Evolutionary conservation across 2,888 invertebrate genomes (phyloP).

Genomic region (Ectemnius continuus): DNA sequence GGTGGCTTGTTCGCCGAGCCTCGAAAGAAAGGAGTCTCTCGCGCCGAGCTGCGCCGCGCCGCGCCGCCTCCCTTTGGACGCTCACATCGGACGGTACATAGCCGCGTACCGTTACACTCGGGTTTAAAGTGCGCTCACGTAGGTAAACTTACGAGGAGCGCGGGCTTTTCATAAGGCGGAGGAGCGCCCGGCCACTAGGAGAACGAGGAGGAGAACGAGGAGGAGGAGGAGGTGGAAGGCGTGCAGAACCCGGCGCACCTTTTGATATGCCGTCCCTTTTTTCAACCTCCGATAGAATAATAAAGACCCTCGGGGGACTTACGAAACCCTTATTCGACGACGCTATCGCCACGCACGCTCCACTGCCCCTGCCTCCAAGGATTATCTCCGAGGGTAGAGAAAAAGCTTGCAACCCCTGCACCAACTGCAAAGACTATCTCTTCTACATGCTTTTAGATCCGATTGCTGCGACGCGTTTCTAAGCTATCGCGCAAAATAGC

Average conservation of each 20-base stretch:
- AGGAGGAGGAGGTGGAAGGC: too few species aligned
- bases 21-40: constrained; percentile 4
- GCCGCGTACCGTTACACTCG: constrained; percentile 54
- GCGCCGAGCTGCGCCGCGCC: too few species aligned
- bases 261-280: constrained; percentile 56
- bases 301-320: constrained; percentile 46
- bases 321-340: constrained; percentile 24
- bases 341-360: constrained; percentile 3
- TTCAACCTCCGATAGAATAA: constrained; percentile 50
- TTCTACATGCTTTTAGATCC: too few species aligned
- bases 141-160: constrained; percentile 53
- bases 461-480: too few species aligned
- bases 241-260: constrained; percentile 24
- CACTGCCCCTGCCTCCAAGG: background rate
- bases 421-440: too few species aligned
- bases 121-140: constrained; percentile 59
- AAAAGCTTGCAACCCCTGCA: background rate
- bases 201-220: constrained; percentile 30
- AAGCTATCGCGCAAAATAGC: too few species aligned
- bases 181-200: constrained; percentile 17
- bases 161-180: constrained; percentile 47
- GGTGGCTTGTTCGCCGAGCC: constrained; percentile 19
- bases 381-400: background rate
- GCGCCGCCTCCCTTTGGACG: constrained; percentile 13
- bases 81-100: background rate